Conservation (phyloP, 2,113 vertebrate species). For the Nibea albiflora region DNA sequence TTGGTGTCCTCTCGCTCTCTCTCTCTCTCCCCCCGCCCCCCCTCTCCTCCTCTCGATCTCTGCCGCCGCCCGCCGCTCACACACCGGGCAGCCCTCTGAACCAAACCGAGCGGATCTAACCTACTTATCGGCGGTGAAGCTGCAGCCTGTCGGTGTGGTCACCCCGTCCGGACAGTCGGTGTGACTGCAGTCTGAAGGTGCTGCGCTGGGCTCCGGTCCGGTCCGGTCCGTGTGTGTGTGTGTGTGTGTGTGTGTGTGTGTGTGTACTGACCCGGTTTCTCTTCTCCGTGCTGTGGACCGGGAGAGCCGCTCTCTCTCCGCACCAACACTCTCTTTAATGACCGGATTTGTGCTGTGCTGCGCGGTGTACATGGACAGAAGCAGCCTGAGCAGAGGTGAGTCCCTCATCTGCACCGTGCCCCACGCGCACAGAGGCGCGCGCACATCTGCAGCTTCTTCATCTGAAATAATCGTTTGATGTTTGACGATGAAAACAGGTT, state of each 20-base stretch:
- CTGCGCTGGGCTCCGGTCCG: neutral
- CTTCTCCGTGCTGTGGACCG: slow-evolving; percentile 76
- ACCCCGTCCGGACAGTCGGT: slow-evolving; percentile 27
- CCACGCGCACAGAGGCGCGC: neutral
- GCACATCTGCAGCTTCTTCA: slow-evolving; percentile 31
- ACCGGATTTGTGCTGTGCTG: slow-evolving; percentile 87
- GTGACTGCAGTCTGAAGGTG: slow-evolving; percentile 5
- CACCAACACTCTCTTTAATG: slow-evolving; percentile 83
- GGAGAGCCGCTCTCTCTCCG: slow-evolving; percentile 79
- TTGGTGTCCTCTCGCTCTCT: neutral
- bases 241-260: too few relatives aligned
- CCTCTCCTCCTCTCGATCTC: neutral
- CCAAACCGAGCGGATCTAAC: slow-evolving; percentile 61
- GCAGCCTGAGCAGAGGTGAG: slow-evolving; percentile 85
- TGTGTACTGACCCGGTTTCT: slow-evolving; percentile 41
- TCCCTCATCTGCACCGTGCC: slow-evolving; percentile 23
- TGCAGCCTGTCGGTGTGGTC: slow-evolving; percentile 22
- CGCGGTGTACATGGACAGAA: slow-evolving; percentile 89
- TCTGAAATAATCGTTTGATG: too few relatives aligned
- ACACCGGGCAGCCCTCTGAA: slow-evolving; percentile 62
- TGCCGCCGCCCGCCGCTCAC: slow-evolving; percentile 53
- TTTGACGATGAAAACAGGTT: too few relatives aligned
- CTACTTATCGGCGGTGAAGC: slow-evolving; percentile 31
- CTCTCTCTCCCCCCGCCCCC: neutral
- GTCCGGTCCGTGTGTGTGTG: slow-evolving; percentile 2